phyloP scores from a whole-genome alignment of 2,888 invertebrate genomes.

The Phyllotreta cruciferae region DNA sequence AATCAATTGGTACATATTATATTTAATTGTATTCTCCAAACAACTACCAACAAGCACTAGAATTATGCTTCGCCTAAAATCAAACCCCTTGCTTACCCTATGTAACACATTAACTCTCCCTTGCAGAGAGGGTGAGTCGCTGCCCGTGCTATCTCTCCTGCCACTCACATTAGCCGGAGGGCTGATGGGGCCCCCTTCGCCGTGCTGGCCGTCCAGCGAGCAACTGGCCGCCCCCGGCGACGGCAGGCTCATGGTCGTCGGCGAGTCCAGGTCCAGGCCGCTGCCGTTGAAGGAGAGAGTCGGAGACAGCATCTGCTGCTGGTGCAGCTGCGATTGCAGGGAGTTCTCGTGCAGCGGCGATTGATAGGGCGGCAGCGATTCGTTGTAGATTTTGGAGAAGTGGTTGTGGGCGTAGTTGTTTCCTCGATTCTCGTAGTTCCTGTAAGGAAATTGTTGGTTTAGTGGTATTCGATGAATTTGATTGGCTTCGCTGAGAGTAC shows the following conservation, averaged over 20 bases:
- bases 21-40: slow-evolving; percentile 3
- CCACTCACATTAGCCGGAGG: slow-evolving; percentile 75
- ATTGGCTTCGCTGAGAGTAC: slow-evolving; percentile 3
- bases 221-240: slow-evolving; percentile 78
- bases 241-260: slow-evolving; percentile 81
- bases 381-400: slow-evolving; percentile 58
- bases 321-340: slow-evolving; percentile 73
- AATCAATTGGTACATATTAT: too few relatives aligned
- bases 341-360: slow-evolving; percentile 53
- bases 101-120: slow-evolving; percentile 77
- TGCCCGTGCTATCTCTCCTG: slow-evolving; percentile 44
- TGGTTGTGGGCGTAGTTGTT: slow-evolving; percentile 52
- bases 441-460: slow-evolving; percentile 11
- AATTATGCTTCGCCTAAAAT: slow-evolving; percentile 49
- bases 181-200: slow-evolving; percentile 67
- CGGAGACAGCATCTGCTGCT: slow-evolving; percentile 63
- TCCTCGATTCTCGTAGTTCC: slow-evolving; percentile 54
- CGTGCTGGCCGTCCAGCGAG: slow-evolving; percentile 70
- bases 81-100: slow-evolving; percentile 78
- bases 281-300: slow-evolving; percentile 71
- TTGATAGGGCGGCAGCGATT: slow-evolving; percentile 56
- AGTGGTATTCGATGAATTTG: background rate
- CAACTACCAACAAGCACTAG: background rate
- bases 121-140: slow-evolving; percentile 61
- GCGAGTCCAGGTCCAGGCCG: slow-evolving; percentile 73